A percentile compares a stretch with the other conserved stretches of the same genome.
phyloP scores from a whole-genome alignment of 1,140 invertebrate species.

The Heliothis virescens region DNA sequence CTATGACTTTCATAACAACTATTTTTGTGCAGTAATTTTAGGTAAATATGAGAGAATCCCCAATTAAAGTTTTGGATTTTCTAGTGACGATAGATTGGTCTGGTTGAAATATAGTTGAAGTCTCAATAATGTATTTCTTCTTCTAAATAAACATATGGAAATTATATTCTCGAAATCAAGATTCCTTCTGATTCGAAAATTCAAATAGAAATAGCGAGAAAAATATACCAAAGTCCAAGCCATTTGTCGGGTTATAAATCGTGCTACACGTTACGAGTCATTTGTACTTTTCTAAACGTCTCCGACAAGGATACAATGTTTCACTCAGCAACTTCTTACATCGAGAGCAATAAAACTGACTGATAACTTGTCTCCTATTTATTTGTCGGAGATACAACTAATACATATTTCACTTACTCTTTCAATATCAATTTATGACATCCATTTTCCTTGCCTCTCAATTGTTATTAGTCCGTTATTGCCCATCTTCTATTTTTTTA shows the following conservation, averaged over 20 bases:
- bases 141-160: background rate
- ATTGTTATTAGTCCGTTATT: background rate
- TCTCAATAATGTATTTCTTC: background rate
- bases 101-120: background rate
- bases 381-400: constrained; percentile 27
- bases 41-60: background rate
- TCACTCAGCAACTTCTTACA: constrained; percentile 31
- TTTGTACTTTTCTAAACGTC: constrained; percentile 33
- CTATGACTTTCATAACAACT: constrained; percentile 5
- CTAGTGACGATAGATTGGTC: background rate
- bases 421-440: constrained; percentile 44
- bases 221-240: constrained; percentile 8
- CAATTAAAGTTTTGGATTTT: background rate
- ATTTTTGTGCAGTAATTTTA: constrained; percentile 33
- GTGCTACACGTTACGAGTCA: constrained; percentile 8
- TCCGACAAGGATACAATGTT: constrained; percentile 10
- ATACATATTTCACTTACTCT: constrained; percentile 36
- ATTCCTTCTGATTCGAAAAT: background rate
- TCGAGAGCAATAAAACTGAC: constrained; percentile 37
- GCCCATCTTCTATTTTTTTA: background rate
- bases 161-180: background rate
- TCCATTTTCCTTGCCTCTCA: constrained; percentile 16
- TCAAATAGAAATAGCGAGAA: constrained; percentile 19
- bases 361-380: constrained; percentile 40
- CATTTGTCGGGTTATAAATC: constrained; percentile 19